Evolutionary conservation across 2,888 invertebrate species (phyloP), one percentile per base, ranked within the genome.

Genomic region (Mesorhabditis sp.): DNA sequence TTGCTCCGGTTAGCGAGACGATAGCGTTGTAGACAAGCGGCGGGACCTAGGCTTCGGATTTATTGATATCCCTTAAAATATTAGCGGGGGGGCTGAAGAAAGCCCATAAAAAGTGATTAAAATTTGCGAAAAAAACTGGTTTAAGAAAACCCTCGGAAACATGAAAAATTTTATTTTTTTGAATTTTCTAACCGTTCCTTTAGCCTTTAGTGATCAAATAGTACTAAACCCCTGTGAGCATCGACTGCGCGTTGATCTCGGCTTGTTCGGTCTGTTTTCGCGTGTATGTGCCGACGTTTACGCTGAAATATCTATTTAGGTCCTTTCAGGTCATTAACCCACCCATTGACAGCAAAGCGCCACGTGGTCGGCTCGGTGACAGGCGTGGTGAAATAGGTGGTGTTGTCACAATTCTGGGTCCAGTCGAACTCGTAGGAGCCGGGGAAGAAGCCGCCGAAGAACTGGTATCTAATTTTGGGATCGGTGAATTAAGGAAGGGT

Each of bases 191-290:
- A 28, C 28, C 28, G 28, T 28, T 28, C 28, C 28, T 28, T 28
- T 28, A 28, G 28, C 28, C 28, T 28, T 28, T 28, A 28, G 28
- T 28, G 2, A 28, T 28, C 28, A 28, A 28, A 28, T 28, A 28
- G 2, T 28, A 28, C 28, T 28, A 28, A 28, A 50, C 58, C 58
- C 58, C 58, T 13, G 58, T 50, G 58, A 50, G 58, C 58, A 50
- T 50, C 58, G 58, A 13, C n/a, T 50, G 58, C n/a, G 58, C 58
- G 58, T 50, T 50, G 58, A 50, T 50, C n/a, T 50, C 58, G n/a
- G 58, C 58, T 13, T 50, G 7, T 50, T 50, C 58, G 1, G 7
- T n/a, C n/a, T 50, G 7, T 50, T 10, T n/a, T 13, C 58, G 58
- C 7, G 58, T 13, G 58, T 50, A 50, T 13, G 7, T 50, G 7